phyloP scores from a whole-genome alignment of 2,797 vertebrate species.

The Pseudomugil tenellus region DNA sequence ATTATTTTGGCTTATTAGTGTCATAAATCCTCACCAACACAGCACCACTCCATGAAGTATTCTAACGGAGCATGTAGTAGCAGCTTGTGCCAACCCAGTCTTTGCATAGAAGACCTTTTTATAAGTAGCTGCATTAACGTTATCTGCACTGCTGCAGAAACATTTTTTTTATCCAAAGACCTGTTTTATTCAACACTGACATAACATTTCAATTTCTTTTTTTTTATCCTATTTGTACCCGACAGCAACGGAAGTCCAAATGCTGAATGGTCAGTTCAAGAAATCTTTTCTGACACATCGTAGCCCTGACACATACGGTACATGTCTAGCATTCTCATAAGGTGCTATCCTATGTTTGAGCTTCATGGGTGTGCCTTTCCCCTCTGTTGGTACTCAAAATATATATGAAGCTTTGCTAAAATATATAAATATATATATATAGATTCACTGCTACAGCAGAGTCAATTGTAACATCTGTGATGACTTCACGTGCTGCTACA shows the following conservation, averaged over 20 bases:
- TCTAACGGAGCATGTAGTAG: not conserved
- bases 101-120: not conserved
- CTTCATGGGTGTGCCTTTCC: constrained; percentile 71
- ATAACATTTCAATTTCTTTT: not conserved
- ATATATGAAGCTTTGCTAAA: constrained; percentile 58
- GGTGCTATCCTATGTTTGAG: constrained; percentile 70
- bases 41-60: not conserved
- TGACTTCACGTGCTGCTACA: constrained; percentile 68
- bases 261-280: constrained; percentile 1
- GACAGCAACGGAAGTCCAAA: not conserved
- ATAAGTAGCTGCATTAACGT: not conserved
- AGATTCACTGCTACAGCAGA: constrained; percentile 57
- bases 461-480: constrained; percentile 63
- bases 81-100: not conserved
- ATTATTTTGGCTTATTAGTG: not conserved
- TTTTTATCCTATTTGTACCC: not conserved
- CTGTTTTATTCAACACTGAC: not conserved
- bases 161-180: not conserved
- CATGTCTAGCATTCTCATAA: constrained; percentile 38
- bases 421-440: constrained; percentile 9
- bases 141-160: not conserved
- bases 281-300: constrained; percentile 4
- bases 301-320: constrained; percentile 12
- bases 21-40: not conserved
- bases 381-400: constrained; percentile 31